Conservation (phyloP, 2,797 vertebrate species). For the Lates japonicus region DNA sequence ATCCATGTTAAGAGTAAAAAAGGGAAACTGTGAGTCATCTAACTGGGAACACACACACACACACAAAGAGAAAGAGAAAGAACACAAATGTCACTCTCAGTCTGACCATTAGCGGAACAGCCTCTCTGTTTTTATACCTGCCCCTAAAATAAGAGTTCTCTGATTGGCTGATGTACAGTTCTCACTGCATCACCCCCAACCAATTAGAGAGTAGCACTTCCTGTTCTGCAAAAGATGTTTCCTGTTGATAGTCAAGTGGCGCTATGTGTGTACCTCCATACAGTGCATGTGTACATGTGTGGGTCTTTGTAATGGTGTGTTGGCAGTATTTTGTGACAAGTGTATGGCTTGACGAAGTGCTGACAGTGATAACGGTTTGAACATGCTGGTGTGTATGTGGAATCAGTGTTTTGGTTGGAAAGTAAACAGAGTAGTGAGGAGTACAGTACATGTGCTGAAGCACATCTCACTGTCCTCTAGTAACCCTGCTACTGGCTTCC, state of each 20-base stretch:
- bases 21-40: slow-evolving; percentile 37
- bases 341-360: slow-evolving; percentile 68
- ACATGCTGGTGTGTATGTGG: slow-evolving; percentile 25
- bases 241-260: slow-evolving; percentile 89
- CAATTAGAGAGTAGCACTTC: slow-evolving; percentile 89
- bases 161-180: slow-evolving; percentile 85
- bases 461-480: slow-evolving; percentile 36
- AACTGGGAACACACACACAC: slow-evolving; percentile 4
- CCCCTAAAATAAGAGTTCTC: slow-evolving; percentile 91
- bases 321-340: slow-evolving; percentile 70
- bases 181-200: slow-evolving; percentile 84
- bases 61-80: neutral
- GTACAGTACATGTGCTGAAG: slow-evolving; percentile 35
- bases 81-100: slow-evolving; percentile 19
- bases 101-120: slow-evolving; percentile 50
- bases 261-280: slow-evolving; percentile 24
- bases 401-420: slow-evolving; percentile 73
- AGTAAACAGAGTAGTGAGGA: slow-evolving; percentile 67
- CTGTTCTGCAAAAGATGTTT: slow-evolving; percentile 94
- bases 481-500: slow-evolving; percentile 28
- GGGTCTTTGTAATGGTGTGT: slow-evolving; percentile 25
- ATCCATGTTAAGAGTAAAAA: slow-evolving; percentile 4
- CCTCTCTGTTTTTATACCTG: slow-evolving; percentile 87
- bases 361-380: slow-evolving; percentile 65
- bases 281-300: slow-evolving; percentile 13